Evolutionary conservation across 2,113 vertebrate species (phyloP), one percentile per base, ranked within the genome.

Genomic region (Seriola aureovittata): DNA sequence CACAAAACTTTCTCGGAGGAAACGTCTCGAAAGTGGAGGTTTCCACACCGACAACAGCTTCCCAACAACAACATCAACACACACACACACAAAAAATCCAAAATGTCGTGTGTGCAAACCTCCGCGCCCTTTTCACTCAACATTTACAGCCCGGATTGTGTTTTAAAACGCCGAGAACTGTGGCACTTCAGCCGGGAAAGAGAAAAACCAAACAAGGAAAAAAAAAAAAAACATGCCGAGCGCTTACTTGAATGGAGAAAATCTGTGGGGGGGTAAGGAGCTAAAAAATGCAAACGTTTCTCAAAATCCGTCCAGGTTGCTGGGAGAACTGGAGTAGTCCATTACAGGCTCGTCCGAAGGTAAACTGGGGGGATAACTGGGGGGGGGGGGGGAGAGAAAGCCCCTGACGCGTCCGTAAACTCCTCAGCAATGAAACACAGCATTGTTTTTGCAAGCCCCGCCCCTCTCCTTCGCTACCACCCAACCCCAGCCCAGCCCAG

Each of bases 401-500:
- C 93, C 94, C 96, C 94, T 90, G 93, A 92, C 95, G 94, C 94
- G 94, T 95, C 93, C 93, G 92, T 91, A 91, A 91, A 91, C 95
- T 96, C 91, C 89, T 93, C 84, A 87, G 94, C 95, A 93, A 97
- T 97, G 96, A 98, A 98, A 96, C 96, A 86, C 90, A 93, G 96
- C 96, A 97, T 97, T 98, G 97, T 23, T 97, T 96, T 95, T 93
- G 80, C 78, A 92, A 81, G 80, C 88, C 91, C 95, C 95, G 92
- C 96, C 96, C 91, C 64, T 4, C 81, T 32, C 55, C 21, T 23
- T 81, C 78, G 63, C 81, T 36, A 68, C 86, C 88, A 84, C 80
- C 86, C 89, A 90, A 84, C 80, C 87, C 46, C 38, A 23, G 67
- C 68, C 48, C 73, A 44, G 73, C 72, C 69, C 78, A 3, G 34